Evolutionary conservation across 2,888 invertebrate genomes (phyloP).

Genomic region (Rhimphoctona megacephalus): DNA sequence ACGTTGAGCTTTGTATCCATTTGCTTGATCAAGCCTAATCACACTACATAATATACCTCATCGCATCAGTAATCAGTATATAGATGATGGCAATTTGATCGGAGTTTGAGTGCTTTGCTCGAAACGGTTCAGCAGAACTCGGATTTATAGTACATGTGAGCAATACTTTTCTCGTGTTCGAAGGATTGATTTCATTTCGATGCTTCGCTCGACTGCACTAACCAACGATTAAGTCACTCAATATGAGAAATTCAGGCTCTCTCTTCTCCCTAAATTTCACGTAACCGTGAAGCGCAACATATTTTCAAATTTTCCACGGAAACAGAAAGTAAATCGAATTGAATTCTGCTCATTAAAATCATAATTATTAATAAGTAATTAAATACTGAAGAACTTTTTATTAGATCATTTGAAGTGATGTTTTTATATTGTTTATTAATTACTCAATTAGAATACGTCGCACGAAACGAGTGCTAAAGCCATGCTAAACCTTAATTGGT

Average conservation of each 20-base stretch:
- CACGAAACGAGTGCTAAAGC: background rate
- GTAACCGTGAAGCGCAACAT: slow-evolving; percentile 53
- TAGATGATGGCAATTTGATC: slow-evolving; percentile 30
- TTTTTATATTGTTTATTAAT: slow-evolving; percentile 16
- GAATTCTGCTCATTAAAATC: background rate
- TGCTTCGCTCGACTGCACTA: slow-evolving; percentile 63
- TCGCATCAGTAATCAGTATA: slow-evolving; percentile 23
- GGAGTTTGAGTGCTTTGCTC: slow-evolving; percentile 20
- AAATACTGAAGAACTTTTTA: background rate
- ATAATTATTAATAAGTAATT: background rate
- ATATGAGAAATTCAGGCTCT: slow-evolving; percentile 50
- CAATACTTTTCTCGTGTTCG: slow-evolving; percentile 25
- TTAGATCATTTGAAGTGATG: background rate
- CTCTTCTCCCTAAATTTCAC: slow-evolving; percentile 41
- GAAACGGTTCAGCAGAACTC: slow-evolving; percentile 20
- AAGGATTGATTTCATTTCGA: slow-evolving; percentile 64
- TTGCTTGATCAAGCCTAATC: slow-evolving; percentile 33
- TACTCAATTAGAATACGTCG: background rate
- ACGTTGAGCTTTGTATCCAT: slow-evolving; percentile 20
- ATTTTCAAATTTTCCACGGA: slow-evolving; percentile 39
- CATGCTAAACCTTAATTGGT: background rate
- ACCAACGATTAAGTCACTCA: slow-evolving; percentile 60
- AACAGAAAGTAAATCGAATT: slow-evolving; percentile 62
- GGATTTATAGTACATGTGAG: slow-evolving; percentile 14
- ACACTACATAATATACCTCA: slow-evolving; percentile 22